These are phyloP conservation scores for Acanthochromis polyacanthus DNA, from an alignment of 2,113 vertebrate genomes.

Conservation along the genomic window DNA sequence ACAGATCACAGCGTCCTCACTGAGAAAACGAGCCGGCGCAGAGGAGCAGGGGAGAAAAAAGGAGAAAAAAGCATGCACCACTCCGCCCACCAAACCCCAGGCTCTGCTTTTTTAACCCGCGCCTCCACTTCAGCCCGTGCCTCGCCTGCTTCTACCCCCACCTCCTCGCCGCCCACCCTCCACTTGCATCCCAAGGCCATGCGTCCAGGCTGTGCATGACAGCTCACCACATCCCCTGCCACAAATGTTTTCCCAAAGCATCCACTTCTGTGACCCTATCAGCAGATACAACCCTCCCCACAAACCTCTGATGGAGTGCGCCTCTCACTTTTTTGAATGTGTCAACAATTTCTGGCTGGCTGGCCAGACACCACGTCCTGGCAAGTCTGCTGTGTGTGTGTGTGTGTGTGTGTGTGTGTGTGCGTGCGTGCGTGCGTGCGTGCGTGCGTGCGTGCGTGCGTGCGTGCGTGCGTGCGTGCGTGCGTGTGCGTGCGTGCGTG, in stretches of 20 bases:
- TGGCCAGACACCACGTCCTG: constrained; percentile 83
- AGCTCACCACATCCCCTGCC: constrained; percentile 86
- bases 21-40: constrained; percentile 61
- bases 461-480: constrained; percentile 17
- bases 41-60: constrained; percentile 34
- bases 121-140: constrained; percentile 55
- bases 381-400: constrained; percentile 72
- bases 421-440: constrained; percentile 18
- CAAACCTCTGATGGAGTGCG: constrained; percentile 80
- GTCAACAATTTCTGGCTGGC: constrained; percentile 92
- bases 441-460: constrained; percentile 10
- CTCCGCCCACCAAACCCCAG: constrained; percentile 87
- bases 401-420: constrained; percentile 25
- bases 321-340: constrained; percentile 89
- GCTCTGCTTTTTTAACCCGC: constrained; percentile 84
- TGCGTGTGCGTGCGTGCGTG: neutral
- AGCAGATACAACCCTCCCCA: constrained; percentile 86
- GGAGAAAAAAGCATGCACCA: constrained; percentile 69
- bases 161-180: constrained; percentile 48
- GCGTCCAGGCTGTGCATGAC: constrained; percentile 84
- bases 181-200: constrained; percentile 82
- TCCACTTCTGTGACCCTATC: constrained; percentile 88
- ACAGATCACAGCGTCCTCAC: constrained; percentile 62
- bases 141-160: constrained; percentile 22
- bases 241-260: constrained; percentile 89